Base-by-base conservation (phyloP, 2,797 vertebrate genomes). In the Tapera naevia region DNA sequence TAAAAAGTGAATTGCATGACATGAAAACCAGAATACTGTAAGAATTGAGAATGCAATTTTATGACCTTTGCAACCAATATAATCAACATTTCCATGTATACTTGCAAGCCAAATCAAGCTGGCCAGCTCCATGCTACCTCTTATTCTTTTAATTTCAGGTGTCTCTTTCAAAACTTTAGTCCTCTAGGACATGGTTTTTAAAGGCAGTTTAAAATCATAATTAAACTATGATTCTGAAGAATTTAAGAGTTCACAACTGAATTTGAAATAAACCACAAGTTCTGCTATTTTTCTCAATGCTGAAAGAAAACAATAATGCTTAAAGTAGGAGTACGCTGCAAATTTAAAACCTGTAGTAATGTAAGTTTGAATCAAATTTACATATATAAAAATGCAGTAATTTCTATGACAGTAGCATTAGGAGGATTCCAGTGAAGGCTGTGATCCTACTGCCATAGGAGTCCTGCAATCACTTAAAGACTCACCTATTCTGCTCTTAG, bases 61-160 rank as follows among this genome's bases (percentile, higher is more conserved):
- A 85, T 96, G 94, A 91, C 12, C 64, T 96, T 57, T 91, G 62
- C 35, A 94, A 95, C 41, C 87, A 62, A 82, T 46, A 53, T n/a
- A 91, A 95, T 48, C 6, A 5, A 74, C 17, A 97, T 97, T 97
- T 98, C 76, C 91, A 97, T 95, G 91, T 28, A 80, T 27, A 91
- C 90, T 97, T 97, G 95, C 92, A 97, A 98, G 92, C 90, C 90
- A 98, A 97, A 97, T 95, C 37, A 95, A 92, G 32, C 74, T 71
- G 85, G 48, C 66, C n/a, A 89, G 66, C n/a, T 92, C 51, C 90
- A 6, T n/a, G 24, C 10, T 65, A 71, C 43, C 41, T 70, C 71
- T 84, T 46, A 57, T 15, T 46, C 19, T 86, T 71, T 21, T 30
- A 50, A 22, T 56, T 91, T 82, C 21, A 76, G 48, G 23, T 32